Percentiles rank a stretch among this genome's conserved stretches.
Conservation (phyloP, 2,888 invertebrate species). For the Ophonus ardosiacus region DNA sequence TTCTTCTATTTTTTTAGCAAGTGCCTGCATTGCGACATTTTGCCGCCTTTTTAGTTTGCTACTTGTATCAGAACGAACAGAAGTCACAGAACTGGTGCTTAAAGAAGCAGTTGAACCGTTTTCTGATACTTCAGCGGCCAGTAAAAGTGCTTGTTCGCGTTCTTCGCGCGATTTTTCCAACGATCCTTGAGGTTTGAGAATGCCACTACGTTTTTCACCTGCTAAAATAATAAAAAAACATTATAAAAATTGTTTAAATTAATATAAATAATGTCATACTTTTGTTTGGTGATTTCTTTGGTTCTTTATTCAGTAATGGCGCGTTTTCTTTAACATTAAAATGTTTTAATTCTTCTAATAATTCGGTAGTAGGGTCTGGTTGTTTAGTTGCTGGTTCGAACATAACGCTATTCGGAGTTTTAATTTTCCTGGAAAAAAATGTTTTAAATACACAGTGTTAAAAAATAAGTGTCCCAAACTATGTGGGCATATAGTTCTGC, state of each 20-base stretch:
- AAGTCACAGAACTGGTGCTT: constrained; percentile 20
- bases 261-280: constrained; percentile 5
- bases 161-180: constrained; percentile 83
- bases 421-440: constrained; percentile 68
- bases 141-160: constrained; percentile 75
- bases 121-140: constrained; percentile 57
- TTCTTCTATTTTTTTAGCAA: constrained; percentile 84
- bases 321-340: constrained; percentile 73
- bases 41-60: constrained; percentile 78
- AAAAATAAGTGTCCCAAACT: no score
- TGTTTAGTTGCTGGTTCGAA: constrained; percentile 75
- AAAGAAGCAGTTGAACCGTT: not conserved
- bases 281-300: constrained; percentile 29
- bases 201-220: constrained; percentile 76
- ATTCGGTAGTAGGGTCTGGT: constrained; percentile 76
- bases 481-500: no score
- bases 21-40: constrained; percentile 89
- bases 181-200: constrained; percentile 85
- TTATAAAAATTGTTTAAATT: not conserved
- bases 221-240: constrained; percentile 8
- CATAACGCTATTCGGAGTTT: constrained; percentile 70
- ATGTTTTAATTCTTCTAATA: constrained; percentile 79
- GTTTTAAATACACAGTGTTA: not conserved
- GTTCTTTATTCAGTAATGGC: constrained; percentile 22
- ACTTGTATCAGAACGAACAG: constrained; percentile 64